Evolutionary conservation across 2,888 invertebrate genomes (phyloP), one percentile per base, ranked within the genome.

Genomic region (Bhutanitis thaidina): DNA sequence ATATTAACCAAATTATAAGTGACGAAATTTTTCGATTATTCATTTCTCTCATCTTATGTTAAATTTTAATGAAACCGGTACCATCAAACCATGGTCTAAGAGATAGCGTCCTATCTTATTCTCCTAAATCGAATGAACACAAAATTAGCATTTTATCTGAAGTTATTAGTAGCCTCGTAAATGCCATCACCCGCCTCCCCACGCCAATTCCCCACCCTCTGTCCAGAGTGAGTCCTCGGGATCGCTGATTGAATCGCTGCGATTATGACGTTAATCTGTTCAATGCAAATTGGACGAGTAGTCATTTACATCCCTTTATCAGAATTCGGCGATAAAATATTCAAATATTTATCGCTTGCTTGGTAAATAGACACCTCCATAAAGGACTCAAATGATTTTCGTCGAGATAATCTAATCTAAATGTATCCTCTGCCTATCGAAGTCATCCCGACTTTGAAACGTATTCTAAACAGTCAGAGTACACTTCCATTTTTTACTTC

Each of bases 261-360:
- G 88, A 87, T 87, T 88, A 89, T 89, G 87, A 87, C 87, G 83
- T 83, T 89, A 88, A 89, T 89, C 88, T 85, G 85, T 83, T 85
- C 84, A 80, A 87, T 87, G 88, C 82, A 89, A 88, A 89, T 89
- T 88, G 86, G 78, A 84, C 78, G 78, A 83, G 77, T 79, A 81
- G 82, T 80, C 83, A 84, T 88, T 87, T 84, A 84, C 85, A 87
- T 85, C 81, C 79, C 83, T 84, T 85, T 83, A 84, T 80, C 84
- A 77, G 79, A 74, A 79, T 77, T 77, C 66, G 70, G 71, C 74
- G 74, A 77, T 80, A 75, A 83, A 82, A 86, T 86, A 84, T 85
- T 87, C 77, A 80, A 78, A 80, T 81, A 80, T 81, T 79, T 80
- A 80, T 82, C 78, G 76, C 74, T 78, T 75, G 74, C 71, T 66